These are phyloP conservation scores for Euzetes globulus DNA, from an alignment of 2,888 invertebrate species.

Conservation along the genomic window DNA sequence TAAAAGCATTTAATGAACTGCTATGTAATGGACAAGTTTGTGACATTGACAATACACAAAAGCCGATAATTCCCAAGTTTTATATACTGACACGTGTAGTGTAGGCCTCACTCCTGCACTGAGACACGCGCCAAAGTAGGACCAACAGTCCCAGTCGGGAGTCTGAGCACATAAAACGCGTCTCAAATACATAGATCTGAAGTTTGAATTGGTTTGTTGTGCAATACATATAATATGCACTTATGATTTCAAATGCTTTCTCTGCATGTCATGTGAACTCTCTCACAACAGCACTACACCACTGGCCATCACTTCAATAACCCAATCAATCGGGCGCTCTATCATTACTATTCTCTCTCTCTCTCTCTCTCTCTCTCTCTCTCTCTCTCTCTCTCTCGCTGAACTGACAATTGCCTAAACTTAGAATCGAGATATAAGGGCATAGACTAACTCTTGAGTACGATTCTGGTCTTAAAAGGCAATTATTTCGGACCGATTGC, in stretches of 20 bases:
- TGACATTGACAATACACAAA: conserved; percentile 19
- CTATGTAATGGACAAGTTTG: neutral
- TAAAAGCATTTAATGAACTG: conserved; percentile 25
- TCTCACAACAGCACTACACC: neutral
- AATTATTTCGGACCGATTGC: neutral
- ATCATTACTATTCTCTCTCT: neutral
- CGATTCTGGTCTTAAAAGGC: conserved; percentile 9
- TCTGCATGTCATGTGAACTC: conserved; percentile 8
- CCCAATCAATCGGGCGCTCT: conserved; percentile 6
- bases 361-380: neutral
- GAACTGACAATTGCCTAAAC: conserved; percentile 4
- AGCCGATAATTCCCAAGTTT: conserved; percentile 29
- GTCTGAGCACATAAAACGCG: neutral
- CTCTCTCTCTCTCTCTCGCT: no score
- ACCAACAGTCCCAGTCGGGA: neutral
- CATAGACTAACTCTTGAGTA: neutral
- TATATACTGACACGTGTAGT: conserved; percentile 26
- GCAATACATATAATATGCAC: conserved; percentile 23
- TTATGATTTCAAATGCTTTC: conserved; percentile 7
- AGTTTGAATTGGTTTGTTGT: conserved; percentile 18
- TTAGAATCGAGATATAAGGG: neutral
- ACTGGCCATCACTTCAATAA: neutral
- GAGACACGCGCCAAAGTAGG: conserved; percentile 19
- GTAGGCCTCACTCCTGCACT: conserved; percentile 23
- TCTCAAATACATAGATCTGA: conserved; percentile 17